Conservation (phyloP, 2,797 vertebrate species). For the Cirrhinus mrigala region DNA sequence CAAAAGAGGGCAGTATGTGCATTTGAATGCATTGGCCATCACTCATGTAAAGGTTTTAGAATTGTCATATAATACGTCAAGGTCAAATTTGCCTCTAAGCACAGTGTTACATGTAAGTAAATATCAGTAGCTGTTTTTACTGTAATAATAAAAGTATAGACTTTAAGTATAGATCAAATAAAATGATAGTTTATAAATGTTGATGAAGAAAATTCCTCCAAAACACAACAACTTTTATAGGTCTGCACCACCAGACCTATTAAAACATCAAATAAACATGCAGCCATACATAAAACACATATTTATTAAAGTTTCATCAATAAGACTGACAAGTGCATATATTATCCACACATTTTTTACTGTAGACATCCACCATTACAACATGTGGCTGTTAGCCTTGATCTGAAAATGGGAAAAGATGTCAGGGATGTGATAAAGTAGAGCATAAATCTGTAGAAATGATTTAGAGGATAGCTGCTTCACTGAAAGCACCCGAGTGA, state of each 20-base stretch:
- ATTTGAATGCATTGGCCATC: neutral
- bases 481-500: neutral
- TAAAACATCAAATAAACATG: neutral
- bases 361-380: slow-evolving; percentile 8
- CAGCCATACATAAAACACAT: neutral
- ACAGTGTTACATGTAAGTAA: neutral
- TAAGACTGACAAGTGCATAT: neutral
- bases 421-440: neutral
- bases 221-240: neutral
- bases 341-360: neutral
- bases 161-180: no score
- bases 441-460: slow-evolving; percentile 25
- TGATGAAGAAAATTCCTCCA: neutral
- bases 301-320: neutral
- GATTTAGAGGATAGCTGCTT: neutral
- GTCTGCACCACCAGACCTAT: neutral
- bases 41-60: neutral
- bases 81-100: neutral
- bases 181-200: neutral
- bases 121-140: neutral
- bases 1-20: slow-evolving; percentile 43
- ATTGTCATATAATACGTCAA: neutral
- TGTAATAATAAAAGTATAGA: neutral
- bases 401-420: slow-evolving; percentile 14
- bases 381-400: neutral